Percentiles rank a stretch among this genome's conserved stretches.
Evolutionary conservation across 2,797 vertebrate genomes (phyloP).

Genomic region (Rhinogobio ventralis): DNA sequence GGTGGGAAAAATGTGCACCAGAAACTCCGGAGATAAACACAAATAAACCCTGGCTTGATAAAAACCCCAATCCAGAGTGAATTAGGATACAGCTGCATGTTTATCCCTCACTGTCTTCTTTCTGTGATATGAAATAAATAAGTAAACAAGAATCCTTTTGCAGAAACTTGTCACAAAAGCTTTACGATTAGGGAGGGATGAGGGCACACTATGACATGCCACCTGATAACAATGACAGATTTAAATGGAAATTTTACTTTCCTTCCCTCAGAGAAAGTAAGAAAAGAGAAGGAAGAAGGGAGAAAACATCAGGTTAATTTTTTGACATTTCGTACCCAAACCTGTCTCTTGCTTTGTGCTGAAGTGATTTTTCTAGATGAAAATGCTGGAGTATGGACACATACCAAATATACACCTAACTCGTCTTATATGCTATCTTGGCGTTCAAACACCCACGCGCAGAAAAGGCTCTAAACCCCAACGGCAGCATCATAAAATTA

Average conservation of each 20-base stretch:
- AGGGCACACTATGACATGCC: slow-evolving; percentile 49
- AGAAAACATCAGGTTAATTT: slow-evolving; percentile 32
- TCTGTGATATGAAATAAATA: slow-evolving; percentile 52
- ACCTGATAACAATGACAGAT: slow-evolving; percentile 56
- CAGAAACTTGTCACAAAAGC: slow-evolving; percentile 56
- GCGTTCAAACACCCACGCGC: neutral
- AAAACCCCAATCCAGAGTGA: slow-evolving; percentile 38
- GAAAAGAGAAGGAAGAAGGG: slow-evolving; percentile 12
- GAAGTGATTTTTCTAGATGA: neutral
- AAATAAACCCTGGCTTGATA: slow-evolving; percentile 43
- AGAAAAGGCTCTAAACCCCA: slow-evolving; percentile 27
- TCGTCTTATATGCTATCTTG: slow-evolving; percentile 22
- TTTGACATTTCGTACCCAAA: slow-evolving; percentile 36
- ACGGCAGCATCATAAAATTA: slow-evolving; percentile 19
- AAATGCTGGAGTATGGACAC: slow-evolving; percentile 21
- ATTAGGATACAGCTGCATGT: slow-evolving; percentile 44
- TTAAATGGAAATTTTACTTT: slow-evolving; percentile 54
- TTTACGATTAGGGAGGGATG: slow-evolving; percentile 55
- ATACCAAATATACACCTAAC: slow-evolving; percentile 13
- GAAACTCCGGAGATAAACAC: slow-evolving; percentile 44
- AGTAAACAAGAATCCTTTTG: slow-evolving; percentile 48
- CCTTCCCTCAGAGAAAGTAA: slow-evolving; percentile 31
- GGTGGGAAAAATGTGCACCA: slow-evolving; percentile 33
- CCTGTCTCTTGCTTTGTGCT: slow-evolving; percentile 3
- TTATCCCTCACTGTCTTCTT: slow-evolving; percentile 37